These are phyloP conservation scores for Pristionchus entomophagus DNA, from an alignment of 2,888 invertebrate species.

Conservation along the genomic window DNA sequence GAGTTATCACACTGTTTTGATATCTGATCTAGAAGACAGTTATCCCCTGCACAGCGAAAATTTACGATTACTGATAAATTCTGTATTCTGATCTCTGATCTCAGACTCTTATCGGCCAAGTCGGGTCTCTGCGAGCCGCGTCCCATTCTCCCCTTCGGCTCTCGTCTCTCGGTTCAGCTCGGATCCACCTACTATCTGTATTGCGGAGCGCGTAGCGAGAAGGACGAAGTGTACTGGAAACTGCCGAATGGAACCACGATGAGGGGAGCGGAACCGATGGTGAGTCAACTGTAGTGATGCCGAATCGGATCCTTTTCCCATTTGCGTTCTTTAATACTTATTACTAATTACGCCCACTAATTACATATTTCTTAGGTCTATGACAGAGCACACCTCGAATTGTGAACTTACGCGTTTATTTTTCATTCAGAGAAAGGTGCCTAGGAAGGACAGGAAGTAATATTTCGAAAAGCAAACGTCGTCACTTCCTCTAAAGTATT, in stretches of 20 bases:
- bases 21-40: background rate
- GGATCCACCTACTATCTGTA: constrained; percentile 45
- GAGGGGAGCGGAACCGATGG: constrained; percentile 34
- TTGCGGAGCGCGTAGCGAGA: constrained; percentile 42
- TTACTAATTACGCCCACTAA: no score
- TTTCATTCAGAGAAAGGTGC: no score
- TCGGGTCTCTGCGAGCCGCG: constrained; percentile 11
- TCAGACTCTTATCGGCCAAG: constrained; percentile 21
- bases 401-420: no score
- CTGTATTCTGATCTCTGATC: background rate
- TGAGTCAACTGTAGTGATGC: background rate
- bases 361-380: no score
- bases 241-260: constrained; percentile 45
- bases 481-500: no score
- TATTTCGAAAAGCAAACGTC: no score
- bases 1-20: background rate
- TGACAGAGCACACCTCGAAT: no score
- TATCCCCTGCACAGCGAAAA: no score
- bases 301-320: no score
- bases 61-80: no score
- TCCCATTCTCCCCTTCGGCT: constrained; percentile 41
- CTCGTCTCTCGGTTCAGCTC: constrained; percentile 24
- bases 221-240: constrained; percentile 42
- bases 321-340: no score
- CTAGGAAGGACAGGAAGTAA: no score